These are phyloP conservation scores for Patella ulyssiponensis DNA, from an alignment of 2,888 invertebrate genomes.

Conservation along the genomic window DNA sequence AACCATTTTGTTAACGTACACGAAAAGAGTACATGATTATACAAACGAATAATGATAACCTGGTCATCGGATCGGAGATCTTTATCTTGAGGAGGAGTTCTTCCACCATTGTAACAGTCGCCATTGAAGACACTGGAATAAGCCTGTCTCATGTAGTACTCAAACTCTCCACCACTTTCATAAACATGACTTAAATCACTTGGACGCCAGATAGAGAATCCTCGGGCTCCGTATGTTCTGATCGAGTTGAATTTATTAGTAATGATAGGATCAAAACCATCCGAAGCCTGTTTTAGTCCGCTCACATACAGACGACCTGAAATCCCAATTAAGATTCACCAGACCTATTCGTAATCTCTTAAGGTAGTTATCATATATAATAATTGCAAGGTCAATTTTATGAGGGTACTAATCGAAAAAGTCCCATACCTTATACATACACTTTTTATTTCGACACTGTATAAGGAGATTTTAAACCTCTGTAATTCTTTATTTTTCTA, in stretches of 20 bases:
- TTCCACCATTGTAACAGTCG: background rate
- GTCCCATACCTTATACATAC: too few relatives aligned
- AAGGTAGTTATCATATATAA: too few relatives aligned
- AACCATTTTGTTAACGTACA: too few relatives aligned
- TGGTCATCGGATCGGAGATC: background rate
- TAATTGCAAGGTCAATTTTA: too few relatives aligned
- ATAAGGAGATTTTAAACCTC: too few relatives aligned
- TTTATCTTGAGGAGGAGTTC: background rate
- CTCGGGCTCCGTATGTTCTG: conserved; percentile 7
- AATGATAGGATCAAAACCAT: background rate
- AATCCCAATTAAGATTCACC: too few relatives aligned
- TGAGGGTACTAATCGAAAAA: too few relatives aligned
- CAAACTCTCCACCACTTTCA: conserved; percentile 16
- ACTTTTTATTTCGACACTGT: too few relatives aligned
- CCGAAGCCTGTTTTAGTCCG: background rate
- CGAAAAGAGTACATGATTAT: too few relatives aligned
- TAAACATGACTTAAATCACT: background rate
- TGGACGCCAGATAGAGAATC: conserved; percentile 13
- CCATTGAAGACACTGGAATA: conserved; percentile 10
- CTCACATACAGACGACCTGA: background rate
- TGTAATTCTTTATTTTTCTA: too few relatives aligned
- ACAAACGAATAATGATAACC: background rate
- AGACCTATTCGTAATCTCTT: too few relatives aligned
- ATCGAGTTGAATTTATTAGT: background rate
- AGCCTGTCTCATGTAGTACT: background rate